Base-by-base conservation (phyloP, 2,797 vertebrate species). In the Pitangus sulphuratus region DNA sequence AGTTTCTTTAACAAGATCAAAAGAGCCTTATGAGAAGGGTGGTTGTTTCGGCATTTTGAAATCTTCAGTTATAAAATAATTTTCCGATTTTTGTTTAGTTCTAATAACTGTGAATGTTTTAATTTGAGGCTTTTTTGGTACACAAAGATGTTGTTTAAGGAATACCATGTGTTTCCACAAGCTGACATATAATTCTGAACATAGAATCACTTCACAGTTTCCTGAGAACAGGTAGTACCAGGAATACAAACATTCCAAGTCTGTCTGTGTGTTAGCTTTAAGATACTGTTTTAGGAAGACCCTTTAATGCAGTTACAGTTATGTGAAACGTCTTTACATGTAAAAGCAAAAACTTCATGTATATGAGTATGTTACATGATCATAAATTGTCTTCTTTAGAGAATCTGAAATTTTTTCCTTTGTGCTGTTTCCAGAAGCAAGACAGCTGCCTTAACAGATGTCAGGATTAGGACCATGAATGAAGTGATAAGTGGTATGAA, bases 401-500 rank as follows among this genome's bases (percentile, higher is more conserved):
- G 31, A 71, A 61, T 68, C 61, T 93, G 51, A 84, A 33, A 54
- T n/a, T 69, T 86, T 95, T 87, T 80, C 48, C 54, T 93, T 84
- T 90, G 51, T 95, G 16, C 26, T 83, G 1, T 88, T 95, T 89
- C 35, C 80, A 99, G 99, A 98, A 98, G 97, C 74, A 98, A 98
- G 93, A 99, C 99, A 0, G 99, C 99, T 24, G 74, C 97, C 6
- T 97, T 99, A 61, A 99, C 99, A 11, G 99, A 99, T 40, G 95
- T 95, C 75, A 98, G 99, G 87, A 99, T 99, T 95, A 98, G 99
- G 75, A 99, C 98, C 24, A 99, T 99, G 99, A 99, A 98, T 95
- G 99, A 99, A 97, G 99, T 99, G 21, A 99, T 99, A 94, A 98
- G 98, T 4, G 99, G 99, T 26, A 99, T 99, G 92, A 98, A 99